Percentiles rank a stretch among this genome's conserved stretches.
Evolutionary conservation across 1,140 invertebrate species (phyloP).

Genomic region (Phocides pigmalion): DNA sequence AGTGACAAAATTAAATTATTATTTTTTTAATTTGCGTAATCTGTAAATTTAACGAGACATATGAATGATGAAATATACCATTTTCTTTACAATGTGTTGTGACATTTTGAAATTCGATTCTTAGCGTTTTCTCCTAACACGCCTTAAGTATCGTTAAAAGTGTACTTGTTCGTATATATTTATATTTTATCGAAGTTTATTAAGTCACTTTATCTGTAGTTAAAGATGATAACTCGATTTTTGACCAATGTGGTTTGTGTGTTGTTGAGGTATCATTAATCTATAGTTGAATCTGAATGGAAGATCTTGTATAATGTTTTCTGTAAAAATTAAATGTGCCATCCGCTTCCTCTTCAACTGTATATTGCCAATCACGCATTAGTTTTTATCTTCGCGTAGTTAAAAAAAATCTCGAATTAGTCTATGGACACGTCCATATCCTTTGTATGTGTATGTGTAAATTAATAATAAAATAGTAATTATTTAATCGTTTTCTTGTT

Average conservation of each 20-base stretch:
- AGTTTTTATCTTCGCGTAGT: slow-evolving; percentile 57
- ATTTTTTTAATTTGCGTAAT: no score
- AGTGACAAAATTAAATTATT: no score
- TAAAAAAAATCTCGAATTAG: slow-evolving; percentile 41
- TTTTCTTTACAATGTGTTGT: no score
- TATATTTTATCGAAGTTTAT: no score
- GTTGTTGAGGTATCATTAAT: slow-evolving; percentile 47
- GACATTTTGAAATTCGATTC: no score
- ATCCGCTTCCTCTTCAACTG: slow-evolving; percentile 72
- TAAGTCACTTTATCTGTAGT: no score
- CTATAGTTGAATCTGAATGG: slow-evolving; percentile 56
- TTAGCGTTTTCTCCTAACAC: no score
- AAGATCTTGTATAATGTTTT: slow-evolving; percentile 62
- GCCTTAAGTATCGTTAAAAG: no score
- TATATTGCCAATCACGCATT: slow-evolving; percentile 64
- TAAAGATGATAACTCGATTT: slow-evolving; percentile 24
- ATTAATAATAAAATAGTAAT: slow-evolving; percentile 21
- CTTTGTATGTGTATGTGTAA: slow-evolving; percentile 42
- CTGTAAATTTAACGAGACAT: no score
- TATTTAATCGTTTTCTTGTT: slow-evolving; percentile 13
- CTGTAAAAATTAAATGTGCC: slow-evolving; percentile 78
- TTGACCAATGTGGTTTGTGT: slow-evolving; percentile 57
- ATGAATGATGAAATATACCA: no score
- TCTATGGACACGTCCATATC: slow-evolving; percentile 56
- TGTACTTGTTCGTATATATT: no score